Evolutionary conservation across 2,888 invertebrate species (phyloP).

Genomic region (Cosmia trapezina): DNA sequence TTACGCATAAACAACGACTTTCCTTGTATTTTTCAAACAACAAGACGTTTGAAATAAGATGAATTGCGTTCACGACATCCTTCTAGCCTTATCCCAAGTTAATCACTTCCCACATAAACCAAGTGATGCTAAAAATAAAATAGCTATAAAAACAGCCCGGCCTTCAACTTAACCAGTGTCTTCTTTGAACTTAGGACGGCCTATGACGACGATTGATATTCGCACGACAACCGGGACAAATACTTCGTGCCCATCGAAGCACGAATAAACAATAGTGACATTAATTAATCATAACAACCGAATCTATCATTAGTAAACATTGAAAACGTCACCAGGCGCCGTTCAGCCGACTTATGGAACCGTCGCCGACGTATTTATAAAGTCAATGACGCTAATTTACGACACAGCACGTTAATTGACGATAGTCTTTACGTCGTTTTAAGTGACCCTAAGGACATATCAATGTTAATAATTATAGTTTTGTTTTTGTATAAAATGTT

Average conservation of each 20-base stretch:
- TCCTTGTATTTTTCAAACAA: constrained; percentile 52
- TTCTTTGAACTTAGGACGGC: constrained; percentile 12
- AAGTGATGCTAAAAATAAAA: not conserved
- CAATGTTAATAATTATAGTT: constrained; percentile 49
- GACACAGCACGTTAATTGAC: constrained; percentile 60
- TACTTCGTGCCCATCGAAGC: constrained; percentile 38
- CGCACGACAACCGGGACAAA: constrained; percentile 18
- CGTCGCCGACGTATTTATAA: constrained; percentile 44
- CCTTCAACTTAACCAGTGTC: constrained; percentile 23
- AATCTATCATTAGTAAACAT: constrained; percentile 59
- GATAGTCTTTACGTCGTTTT: constrained; percentile 36
- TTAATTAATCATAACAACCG: constrained; percentile 58
- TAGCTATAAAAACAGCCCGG: not conserved
- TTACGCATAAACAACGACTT: constrained; percentile 41
- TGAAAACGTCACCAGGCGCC: constrained; percentile 56
- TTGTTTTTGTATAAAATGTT: constrained; percentile 29
- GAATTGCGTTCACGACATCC: not conserved
- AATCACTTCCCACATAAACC: not conserved
- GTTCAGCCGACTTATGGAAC: constrained; percentile 39
- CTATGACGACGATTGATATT: constrained; percentile 22
- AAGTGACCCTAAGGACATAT: constrained; percentile 54
- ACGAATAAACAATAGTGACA: constrained; percentile 53
- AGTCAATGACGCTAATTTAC: constrained; percentile 69
- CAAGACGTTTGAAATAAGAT: not conserved
- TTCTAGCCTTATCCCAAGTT: not conserved